Percentiles rank a stretch among this genome's conserved stretches.
Evolutionary conservation across 2,797 vertebrate genomes (phyloP).

Genomic region (Gambelia wislizenii): DNA sequence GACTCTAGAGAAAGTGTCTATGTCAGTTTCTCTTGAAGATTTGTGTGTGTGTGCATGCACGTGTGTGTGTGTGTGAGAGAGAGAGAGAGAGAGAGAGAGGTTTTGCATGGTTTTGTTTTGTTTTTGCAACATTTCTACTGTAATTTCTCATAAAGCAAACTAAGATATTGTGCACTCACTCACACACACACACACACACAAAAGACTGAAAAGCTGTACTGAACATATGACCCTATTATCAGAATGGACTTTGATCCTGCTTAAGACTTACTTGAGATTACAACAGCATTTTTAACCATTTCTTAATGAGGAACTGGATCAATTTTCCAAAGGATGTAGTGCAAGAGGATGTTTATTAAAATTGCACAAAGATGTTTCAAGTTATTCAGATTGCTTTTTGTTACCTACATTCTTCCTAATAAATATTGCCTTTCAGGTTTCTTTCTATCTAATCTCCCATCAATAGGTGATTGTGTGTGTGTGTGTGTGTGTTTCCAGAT

Average conservation of each 20-base stretch:
- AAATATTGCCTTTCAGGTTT: background rate
- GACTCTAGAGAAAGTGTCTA: background rate
- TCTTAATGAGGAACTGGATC: background rate
- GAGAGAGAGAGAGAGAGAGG: background rate
- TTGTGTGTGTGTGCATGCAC: background rate
- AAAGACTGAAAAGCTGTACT: background rate
- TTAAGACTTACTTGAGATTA: constrained; percentile 22
- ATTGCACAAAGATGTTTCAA: background rate
- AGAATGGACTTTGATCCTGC: constrained; percentile 40
- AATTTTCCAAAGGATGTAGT: background rate
- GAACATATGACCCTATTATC: constrained; percentile 7
- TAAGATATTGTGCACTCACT: background rate
- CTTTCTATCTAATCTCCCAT: background rate
- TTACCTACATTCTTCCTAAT: background rate
- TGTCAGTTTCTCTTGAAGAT: background rate
- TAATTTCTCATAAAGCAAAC: background rate
- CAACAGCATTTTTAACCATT: constrained; percentile 25
- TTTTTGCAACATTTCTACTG: background rate
- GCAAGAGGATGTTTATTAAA: background rate
- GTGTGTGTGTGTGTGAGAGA: too few relatives aligned
- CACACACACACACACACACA: too few relatives aligned
- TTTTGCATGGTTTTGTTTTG: too few relatives aligned
- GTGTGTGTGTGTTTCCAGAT: background rate
- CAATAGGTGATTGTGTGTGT: background rate
- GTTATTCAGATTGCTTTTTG: background rate